Evolutionary conservation across 1,140 invertebrate genomes (phyloP).

Genomic region (Drosophila ohnishii): DNA sequence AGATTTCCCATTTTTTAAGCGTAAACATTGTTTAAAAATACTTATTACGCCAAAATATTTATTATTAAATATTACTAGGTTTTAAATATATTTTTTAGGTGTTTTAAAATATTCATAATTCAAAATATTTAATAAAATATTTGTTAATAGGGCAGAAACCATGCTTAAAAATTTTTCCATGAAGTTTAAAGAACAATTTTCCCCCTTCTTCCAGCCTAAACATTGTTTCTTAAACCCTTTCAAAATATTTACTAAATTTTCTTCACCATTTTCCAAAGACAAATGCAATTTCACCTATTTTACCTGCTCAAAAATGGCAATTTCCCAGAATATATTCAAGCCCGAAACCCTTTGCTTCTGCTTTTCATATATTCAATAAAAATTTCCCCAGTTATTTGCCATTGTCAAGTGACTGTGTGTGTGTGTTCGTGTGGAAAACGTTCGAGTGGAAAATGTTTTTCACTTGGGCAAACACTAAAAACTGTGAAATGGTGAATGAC

Average conservation of each 20-base stretch:
- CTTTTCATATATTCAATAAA: slow-evolving; percentile 47
- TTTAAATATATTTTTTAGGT: too few species aligned
- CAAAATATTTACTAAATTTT: not conserved
- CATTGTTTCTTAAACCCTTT: not conserved
- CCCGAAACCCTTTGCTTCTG: slow-evolving; percentile 21
- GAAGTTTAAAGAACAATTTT: not conserved
- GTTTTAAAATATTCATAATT: too few species aligned
- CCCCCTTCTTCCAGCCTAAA: not conserved
- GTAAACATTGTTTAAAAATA: too few species aligned
- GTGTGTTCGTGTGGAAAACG: slow-evolving; percentile 38
- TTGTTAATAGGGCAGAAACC: too few species aligned
- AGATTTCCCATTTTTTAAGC: too few species aligned
- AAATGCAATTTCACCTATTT: slow-evolving; percentile 27
- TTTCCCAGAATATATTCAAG: slow-evolving; percentile 1
- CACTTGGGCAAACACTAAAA: slow-evolving; percentile 28
- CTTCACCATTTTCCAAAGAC: not conserved
- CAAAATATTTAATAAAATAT: too few species aligned
- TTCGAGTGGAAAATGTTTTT: slow-evolving; percentile 47
- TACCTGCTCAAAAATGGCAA: slow-evolving; percentile 16
- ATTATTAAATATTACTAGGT: too few species aligned
- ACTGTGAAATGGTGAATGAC: slow-evolving; percentile 45
- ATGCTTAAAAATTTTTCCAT: too few species aligned
- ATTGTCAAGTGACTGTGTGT: slow-evolving; percentile 18
- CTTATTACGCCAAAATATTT: too few species aligned
- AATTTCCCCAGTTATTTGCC: slow-evolving; percentile 22